A percentile compares a stretch with the other conserved stretches of the same genome.
phyloP scores from a whole-genome alignment of 2,888 invertebrate genomes.

The Margaritifera margaritifera region DNA sequence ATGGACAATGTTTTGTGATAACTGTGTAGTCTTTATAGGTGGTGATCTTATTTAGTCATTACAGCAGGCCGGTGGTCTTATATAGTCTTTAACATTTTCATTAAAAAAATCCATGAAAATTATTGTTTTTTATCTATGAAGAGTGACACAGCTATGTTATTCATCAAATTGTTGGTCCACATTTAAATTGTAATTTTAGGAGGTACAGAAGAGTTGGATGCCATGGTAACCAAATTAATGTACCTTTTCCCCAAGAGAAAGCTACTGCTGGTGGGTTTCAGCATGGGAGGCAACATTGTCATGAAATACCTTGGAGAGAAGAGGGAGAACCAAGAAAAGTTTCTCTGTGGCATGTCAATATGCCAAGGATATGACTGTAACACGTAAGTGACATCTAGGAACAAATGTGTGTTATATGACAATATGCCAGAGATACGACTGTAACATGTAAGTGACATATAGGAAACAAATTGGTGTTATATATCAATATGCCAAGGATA shows the following conservation, averaged over 20 bases:
- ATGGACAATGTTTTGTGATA: too few relatives aligned
- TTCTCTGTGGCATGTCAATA: slow-evolving; percentile 92
- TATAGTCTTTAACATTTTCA: too few relatives aligned
- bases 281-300: slow-evolving; percentile 93
- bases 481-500: slow-evolving; percentile 91
- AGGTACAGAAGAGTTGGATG: slow-evolving; percentile 89
- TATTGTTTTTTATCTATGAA: too few relatives aligned
- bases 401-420: slow-evolving; percentile 88
- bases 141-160: too few relatives aligned
- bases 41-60: too few relatives aligned
- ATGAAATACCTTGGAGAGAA: slow-evolving; percentile 93
- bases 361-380: slow-evolving; percentile 96
- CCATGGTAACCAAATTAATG: slow-evolving; percentile 85
- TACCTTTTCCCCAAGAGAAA: slow-evolving; percentile 84
- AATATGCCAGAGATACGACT: slow-evolving; percentile 95
- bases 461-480: slow-evolving; percentile 80
- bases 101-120: too few relatives aligned
- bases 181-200: slow-evolving; percentile 76
- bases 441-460: slow-evolving; percentile 83
- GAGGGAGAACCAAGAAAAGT: slow-evolving; percentile 72
- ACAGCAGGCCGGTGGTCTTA: too few relatives aligned
- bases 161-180: not conserved
- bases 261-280: slow-evolving; percentile 91
- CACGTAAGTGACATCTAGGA: slow-evolving; percentile 79
- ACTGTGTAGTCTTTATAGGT: too few relatives aligned